Conservation (phyloP, 2,113 vertebrate species). For the Agapornis roseicollis region DNA sequence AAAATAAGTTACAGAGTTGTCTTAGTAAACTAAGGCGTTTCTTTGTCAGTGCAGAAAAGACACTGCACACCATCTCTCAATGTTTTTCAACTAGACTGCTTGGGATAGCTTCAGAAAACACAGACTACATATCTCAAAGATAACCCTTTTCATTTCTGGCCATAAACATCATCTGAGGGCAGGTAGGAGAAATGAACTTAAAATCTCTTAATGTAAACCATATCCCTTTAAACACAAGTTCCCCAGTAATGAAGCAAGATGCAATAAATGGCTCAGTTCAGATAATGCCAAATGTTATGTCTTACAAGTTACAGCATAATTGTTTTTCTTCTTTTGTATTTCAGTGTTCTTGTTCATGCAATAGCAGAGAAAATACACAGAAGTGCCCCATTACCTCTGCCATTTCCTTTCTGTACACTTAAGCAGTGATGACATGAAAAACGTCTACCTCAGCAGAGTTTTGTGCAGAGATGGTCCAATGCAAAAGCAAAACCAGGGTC, state of each 20-base stretch:
- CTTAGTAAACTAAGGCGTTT: not conserved
- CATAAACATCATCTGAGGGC: not conserved
- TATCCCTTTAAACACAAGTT: not conserved
- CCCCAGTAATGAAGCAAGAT: not conserved
- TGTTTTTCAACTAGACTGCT: not conserved
- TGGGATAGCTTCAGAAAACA: not conserved
- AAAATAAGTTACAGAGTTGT: not conserved
- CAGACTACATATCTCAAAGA: not conserved
- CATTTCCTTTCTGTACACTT: not conserved
- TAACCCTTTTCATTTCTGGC: not conserved
- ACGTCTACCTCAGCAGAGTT: not conserved
- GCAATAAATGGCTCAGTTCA: not conserved
- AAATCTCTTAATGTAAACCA: not conserved
- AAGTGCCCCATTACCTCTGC: not conserved
- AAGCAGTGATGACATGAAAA: accelerated
- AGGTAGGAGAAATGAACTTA: not conserved
- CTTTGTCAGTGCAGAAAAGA: not conserved
- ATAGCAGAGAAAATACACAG: not conserved
- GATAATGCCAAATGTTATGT: not conserved
- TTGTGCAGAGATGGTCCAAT: not conserved
- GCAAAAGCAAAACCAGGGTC: not conserved
- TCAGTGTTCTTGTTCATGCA: not conserved
- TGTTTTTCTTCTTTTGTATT: not conserved
- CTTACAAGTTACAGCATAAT: not conserved
- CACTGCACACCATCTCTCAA: not conserved